Percentiles rank a stretch among this genome's conserved stretches.
phyloP scores from a whole-genome alignment of 2,797 vertebrate genomes.

The Euphonia xanthogaster region DNA sequence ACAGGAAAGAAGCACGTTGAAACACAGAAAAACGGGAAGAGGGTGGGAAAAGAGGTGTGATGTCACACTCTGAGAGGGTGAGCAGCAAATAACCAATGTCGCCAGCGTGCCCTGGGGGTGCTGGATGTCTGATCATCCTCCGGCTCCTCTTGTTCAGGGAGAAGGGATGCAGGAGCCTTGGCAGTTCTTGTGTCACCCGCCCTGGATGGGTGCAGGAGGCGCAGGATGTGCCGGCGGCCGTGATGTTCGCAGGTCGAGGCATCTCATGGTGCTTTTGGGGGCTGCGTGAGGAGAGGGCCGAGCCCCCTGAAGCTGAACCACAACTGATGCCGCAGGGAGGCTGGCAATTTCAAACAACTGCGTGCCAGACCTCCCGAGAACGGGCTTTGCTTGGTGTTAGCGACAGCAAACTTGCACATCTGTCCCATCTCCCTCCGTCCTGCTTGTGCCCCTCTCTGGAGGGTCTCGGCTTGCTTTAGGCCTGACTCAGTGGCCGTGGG shows the following conservation, averaged over 20 bases:
- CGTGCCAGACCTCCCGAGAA: neutral
- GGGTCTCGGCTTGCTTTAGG: neutral
- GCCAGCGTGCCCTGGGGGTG: neutral
- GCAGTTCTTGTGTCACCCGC: neutral
- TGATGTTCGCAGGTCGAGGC: neutral
- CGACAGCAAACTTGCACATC: accelerated
- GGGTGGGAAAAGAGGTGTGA: neutral
- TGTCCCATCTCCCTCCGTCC: neutral
- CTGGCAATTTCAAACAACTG: neutral
- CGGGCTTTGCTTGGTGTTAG: neutral
- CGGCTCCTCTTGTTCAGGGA: accelerated
- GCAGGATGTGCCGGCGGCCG: neutral
- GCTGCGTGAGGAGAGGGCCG: neutral
- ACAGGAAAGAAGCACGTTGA: neutral
- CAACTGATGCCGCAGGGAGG: accelerated
- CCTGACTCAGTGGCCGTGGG: accelerated
- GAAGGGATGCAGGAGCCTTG: accelerated
- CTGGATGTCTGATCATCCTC: neutral
- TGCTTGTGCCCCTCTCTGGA: accelerated
- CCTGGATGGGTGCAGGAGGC: neutral
- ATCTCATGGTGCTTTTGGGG: neutral
- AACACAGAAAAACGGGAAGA: neutral
- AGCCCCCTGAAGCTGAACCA: accelerated
- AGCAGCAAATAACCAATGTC: neutral
- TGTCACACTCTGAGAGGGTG: accelerated